Conservation (phyloP, 2,797 vertebrate species). For the Alectoris magna region DNA sequence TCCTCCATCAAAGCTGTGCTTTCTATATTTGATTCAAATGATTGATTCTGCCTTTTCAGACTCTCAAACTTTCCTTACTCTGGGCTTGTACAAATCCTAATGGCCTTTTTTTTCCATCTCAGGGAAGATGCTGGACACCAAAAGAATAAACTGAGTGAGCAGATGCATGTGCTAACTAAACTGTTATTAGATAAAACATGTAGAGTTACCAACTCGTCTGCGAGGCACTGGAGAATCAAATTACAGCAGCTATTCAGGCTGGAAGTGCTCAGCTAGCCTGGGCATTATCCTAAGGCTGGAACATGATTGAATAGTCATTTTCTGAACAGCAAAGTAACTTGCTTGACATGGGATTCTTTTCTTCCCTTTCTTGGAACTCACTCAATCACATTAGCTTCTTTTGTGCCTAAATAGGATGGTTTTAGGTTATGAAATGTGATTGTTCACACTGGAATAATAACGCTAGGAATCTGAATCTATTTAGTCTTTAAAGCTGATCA, state of each 20-base stretch:
- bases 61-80: background rate
- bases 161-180: background rate
- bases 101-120: background rate
- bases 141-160: background rate
- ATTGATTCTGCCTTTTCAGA: background rate
- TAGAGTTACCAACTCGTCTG: background rate
- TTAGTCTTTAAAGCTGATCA: conserved; percentile 46
- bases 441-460: conserved; percentile 54
- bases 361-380: background rate
- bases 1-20: background rate
- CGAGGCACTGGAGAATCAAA: conserved; percentile 6
- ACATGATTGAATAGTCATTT: background rate
- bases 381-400: background rate
- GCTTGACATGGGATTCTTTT: background rate
- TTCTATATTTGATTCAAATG: background rate
- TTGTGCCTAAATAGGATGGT: conserved; percentile 40
- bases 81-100: background rate
- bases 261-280: background rate
- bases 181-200: background rate
- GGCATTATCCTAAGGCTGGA: background rate
- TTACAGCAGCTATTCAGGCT: background rate
- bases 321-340: background rate
- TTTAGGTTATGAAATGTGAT: conserved; percentile 70
- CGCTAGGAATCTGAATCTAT: conserved; percentile 35
- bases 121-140: background rate